Evolutionary conservation across 2,797 vertebrate species (phyloP), one percentile per base, ranked within the genome.

Genomic region (Stomatorhinus walkeri): DNA sequence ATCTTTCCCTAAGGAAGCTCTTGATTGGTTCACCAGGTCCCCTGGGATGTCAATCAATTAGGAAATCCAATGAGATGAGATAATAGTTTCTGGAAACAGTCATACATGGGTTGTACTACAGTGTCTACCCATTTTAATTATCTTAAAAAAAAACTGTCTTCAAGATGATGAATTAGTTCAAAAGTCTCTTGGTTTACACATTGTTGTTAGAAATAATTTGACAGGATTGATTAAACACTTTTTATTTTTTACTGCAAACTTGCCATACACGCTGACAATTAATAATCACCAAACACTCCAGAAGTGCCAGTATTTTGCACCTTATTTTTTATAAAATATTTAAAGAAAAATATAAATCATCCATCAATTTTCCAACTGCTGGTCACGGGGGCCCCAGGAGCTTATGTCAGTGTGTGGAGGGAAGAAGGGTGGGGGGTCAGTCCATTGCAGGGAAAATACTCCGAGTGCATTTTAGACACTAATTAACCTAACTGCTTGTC

Each of bases 1-100:
- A 24, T 61, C 4, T 54, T 36, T 61, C 54, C 6, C 59, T 16
- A 83, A 64, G 12, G 88, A 48, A 48, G 68, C 36, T 61, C 32
- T 36, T 51, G 56, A 86, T 40, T 86, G 85, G 85, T 6, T 14
- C 22, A 54, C 51, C 19, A 56, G 16, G n/a, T 64, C 79, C 56
- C 79, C 56, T 16, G 81, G 46, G 83, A 84, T n/a, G 88, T 59
- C 54, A 59, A 43, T 43, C 76, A 81, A 88, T 48, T 81, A 83
- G 76, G 76, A 83, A 88, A 84, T 81, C 22, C 76, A 83, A 54
- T 24, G 19, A 88, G 76, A 83, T 59, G 24, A 28, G 85, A 19
- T 86, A 54, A 86, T 86, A 54, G 51, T 56, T 86, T 56, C 28
- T 14, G 72, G 46, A 79, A 3, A 36, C 51, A 24, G 14, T 48